A percentile compares a stretch with the other conserved stretches of the same genome.
Evolutionary conservation across 2,797 vertebrate species (phyloP).

Genomic region (Galago senegalensis): DNA sequence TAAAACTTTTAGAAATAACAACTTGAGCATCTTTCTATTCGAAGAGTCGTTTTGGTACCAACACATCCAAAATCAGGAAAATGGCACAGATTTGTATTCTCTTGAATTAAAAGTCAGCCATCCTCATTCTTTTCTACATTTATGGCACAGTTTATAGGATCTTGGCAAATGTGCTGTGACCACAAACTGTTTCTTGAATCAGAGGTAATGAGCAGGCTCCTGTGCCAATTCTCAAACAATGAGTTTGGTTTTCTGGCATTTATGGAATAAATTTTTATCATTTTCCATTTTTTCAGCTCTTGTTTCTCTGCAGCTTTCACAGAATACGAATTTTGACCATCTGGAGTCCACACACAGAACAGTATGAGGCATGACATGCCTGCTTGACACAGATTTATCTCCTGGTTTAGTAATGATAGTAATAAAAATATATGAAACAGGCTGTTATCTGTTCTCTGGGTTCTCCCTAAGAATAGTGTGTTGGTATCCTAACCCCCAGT

Average conservation of each 20-base stretch:
- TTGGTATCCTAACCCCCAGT: background rate
- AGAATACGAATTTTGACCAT: constrained; percentile 72
- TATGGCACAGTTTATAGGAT: background rate
- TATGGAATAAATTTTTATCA: constrained; percentile 68
- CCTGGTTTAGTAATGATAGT: background rate
- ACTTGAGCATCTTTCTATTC: background rate
- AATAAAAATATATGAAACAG: constrained; percentile 34
- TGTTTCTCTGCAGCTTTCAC: constrained; percentile 62
- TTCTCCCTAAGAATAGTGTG: background rate
- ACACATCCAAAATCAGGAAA: background rate
- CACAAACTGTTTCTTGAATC: constrained; percentile 69
- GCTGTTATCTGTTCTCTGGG: background rate
- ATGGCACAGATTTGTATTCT: background rate
- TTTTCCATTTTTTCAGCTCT: constrained; percentile 64
- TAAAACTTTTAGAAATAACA: background rate
- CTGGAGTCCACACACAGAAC: constrained; percentile 57
- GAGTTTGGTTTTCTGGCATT: constrained; percentile 73
- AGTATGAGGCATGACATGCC: constrained; percentile 38
- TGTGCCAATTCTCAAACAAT: constrained; percentile 66
- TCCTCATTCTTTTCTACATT: background rate
- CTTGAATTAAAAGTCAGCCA: constrained; percentile 59
- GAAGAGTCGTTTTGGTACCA: background rate
- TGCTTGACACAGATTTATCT: constrained; percentile 49
- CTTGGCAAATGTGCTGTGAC: constrained; percentile 29
- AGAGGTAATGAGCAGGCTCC: constrained; percentile 57